These are phyloP conservation scores for Betta splendens DNA, from an alignment of 2,797 vertebrate species.

Conservation along the genomic window DNA sequence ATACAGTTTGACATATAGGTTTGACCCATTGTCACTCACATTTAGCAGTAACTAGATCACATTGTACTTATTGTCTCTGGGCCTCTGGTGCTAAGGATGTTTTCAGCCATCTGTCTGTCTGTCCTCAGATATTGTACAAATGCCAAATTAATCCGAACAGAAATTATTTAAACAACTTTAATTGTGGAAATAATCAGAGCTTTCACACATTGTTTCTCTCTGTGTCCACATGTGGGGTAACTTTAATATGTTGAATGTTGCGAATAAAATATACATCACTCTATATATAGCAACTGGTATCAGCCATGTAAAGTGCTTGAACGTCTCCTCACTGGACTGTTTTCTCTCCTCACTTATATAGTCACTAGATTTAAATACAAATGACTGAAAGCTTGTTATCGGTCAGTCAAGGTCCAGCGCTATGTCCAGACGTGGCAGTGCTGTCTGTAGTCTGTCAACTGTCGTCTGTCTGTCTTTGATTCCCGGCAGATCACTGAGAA, in stretches of 20 bases:
- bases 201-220: constrained; percentile 32
- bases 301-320: constrained; percentile 50
- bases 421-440: constrained; percentile 86
- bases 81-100: constrained; percentile 72
- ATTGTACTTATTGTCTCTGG: constrained; percentile 46
- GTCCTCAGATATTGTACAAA: constrained; percentile 60
- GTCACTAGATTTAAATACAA: neutral
- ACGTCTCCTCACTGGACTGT: neutral
- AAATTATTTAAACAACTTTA: constrained; percentile 21
- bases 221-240: constrained; percentile 42
- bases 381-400: neutral
- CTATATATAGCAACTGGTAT: constrained; percentile 9
- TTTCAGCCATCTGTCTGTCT: constrained; percentile 60
- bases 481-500: constrained; percentile 92
- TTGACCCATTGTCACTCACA: constrained; percentile 12
- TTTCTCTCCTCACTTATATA: no score
- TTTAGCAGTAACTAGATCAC: constrained; percentile 6
- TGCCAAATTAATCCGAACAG: constrained; percentile 73
- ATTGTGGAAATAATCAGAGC: constrained; percentile 14
- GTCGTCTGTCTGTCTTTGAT: constrained; percentile 84
- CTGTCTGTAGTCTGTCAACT: constrained; percentile 78
- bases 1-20: constrained; percentile 20
- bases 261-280: constrained; percentile 44
- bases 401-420: constrained; percentile 85
- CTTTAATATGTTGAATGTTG: constrained; percentile 45